Evolutionary conservation across 2,797 vertebrate genomes (phyloP), one percentile per base, ranked within the genome.

Genomic region (Artibeus lituratus): DNA sequence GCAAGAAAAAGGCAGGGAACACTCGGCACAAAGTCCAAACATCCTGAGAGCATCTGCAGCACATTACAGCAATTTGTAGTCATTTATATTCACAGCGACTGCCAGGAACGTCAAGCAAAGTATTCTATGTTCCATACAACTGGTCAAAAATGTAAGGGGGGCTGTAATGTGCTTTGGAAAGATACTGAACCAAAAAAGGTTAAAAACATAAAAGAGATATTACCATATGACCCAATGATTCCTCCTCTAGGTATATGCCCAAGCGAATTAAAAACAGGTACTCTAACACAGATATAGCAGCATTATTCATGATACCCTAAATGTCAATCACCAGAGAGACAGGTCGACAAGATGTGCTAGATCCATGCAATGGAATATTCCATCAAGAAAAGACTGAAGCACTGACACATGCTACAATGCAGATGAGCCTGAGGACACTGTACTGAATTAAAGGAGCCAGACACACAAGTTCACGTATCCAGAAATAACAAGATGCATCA

Each of bases 131-230:
- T 65, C 35, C 7, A 18, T 6, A 15, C 35, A 86, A 78, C 73
- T 32, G 67, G 74, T 90, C 85, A 89, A 87, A 53, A 94, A 84
- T 29, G 18, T 67, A 72, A 72, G 39, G 44, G 73, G 55, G 74
- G 57, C 42, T 19, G 49, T 3, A 32, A 59, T 47, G 65, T 19
- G 47, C 37, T 89, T 78, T 86, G 57, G 65, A 84, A 83, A 80
- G 26, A 70, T 74, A 44, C 16, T 51, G 51, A 94, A 73, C 32
- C 55, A 3, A 59, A 83, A 80, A 51, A 70, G 18, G 19, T 72
- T 81, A 77, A 86, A 89, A 70, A 70, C 24, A 62, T 73, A n/a
- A 91, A 89, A 59, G 88, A 83, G 57, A 44, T 44, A 74, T 81
- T 51, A 94, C 14, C 21, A 24, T 39, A 42, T 32, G 53, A 78